A percentile compares a stretch with the other conserved stretches of the same genome.
phyloP scores from a whole-genome alignment of 2,113 vertebrate genomes.

The Emydura subglobosa region DNA sequence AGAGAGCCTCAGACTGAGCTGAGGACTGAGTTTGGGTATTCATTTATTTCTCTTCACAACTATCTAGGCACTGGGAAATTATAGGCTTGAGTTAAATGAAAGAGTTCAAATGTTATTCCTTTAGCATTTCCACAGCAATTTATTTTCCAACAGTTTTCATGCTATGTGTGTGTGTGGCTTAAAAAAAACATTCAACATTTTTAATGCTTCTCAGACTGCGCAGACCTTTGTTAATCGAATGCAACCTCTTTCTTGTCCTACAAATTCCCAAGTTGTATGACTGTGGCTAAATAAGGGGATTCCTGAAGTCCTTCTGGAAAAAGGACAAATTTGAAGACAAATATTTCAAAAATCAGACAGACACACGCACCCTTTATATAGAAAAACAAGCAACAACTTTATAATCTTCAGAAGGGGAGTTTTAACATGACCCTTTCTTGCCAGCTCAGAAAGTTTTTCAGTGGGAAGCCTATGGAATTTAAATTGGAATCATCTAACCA shows the following conservation, averaged over 20 bases:
- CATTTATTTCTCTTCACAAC: background rate
- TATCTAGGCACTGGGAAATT: background rate
- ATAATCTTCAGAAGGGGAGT: background rate
- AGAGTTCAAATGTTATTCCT: background rate
- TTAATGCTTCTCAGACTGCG: background rate
- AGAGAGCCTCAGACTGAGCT: background rate
- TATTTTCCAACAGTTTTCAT: background rate
- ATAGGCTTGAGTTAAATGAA: background rate
- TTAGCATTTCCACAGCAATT: background rate
- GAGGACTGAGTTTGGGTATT: too few relatives aligned
- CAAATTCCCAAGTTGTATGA: background rate
- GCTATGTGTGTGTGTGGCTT: background rate
- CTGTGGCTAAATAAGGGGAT: background rate
- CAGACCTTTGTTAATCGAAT: background rate
- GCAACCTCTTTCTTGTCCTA: background rate
- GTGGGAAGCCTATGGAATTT: background rate
- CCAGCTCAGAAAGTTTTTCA: background rate
- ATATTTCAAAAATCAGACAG: background rate
- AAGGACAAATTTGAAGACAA: background rate
- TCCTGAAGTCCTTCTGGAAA: background rate
- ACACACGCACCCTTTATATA: accelerated
- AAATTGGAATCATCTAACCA: background rate
- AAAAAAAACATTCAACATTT: background rate
- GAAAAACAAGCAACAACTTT: background rate
- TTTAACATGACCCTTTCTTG: background rate